Percentiles rank a stretch among this genome's conserved stretches.
Conservation (phyloP, 1,140 invertebrate genomes). For the Drosophila guanche region DNA sequence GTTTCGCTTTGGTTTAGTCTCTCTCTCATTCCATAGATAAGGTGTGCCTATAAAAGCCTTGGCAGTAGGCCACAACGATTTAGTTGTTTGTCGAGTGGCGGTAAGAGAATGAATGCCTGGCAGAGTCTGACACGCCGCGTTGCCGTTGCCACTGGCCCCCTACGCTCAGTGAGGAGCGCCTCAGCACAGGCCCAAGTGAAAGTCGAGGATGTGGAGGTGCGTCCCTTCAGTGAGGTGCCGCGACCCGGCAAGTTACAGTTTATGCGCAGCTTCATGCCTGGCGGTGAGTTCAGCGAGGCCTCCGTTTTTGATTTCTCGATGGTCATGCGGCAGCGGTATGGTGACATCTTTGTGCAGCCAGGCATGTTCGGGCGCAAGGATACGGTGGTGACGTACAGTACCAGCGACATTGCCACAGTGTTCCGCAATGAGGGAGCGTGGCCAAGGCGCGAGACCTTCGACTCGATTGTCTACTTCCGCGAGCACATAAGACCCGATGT, state of each 20-base stretch:
- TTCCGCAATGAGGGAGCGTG: constrained; percentile 76
- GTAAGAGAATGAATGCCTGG: constrained; percentile 11
- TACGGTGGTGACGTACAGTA: constrained; percentile 46
- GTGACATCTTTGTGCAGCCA: constrained; percentile 62
- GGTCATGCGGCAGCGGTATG: constrained; percentile 51
- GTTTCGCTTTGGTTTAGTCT: constrained; percentile 7
- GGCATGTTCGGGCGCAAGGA: constrained; percentile 68
- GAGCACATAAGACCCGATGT: constrained; percentile 12
- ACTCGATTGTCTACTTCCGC: constrained; percentile 60
- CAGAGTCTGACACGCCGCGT: constrained; percentile 11
- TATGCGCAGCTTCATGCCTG: constrained; percentile 58
- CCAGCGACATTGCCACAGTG: constrained; percentile 64
- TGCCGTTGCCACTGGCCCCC: not conserved
- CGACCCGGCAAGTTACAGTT: constrained; percentile 48
- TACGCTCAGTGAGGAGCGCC: not conserved
- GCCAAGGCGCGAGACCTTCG: constrained; percentile 61
- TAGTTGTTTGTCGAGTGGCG: not conserved
- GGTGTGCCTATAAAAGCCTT: constrained; percentile 6
- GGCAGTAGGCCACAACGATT: not conserved
- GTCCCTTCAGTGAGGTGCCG: constrained; percentile 40
- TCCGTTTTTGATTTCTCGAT: constrained; percentile 46
- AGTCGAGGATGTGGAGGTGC: not conserved
- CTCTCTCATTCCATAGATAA: not conserved
- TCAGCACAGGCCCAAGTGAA: not conserved
- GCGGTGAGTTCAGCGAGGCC: constrained; percentile 48